Evolutionary conservation across 2,113 vertebrate species (phyloP).

Genomic region (Hippocampus barbouri): DNA sequence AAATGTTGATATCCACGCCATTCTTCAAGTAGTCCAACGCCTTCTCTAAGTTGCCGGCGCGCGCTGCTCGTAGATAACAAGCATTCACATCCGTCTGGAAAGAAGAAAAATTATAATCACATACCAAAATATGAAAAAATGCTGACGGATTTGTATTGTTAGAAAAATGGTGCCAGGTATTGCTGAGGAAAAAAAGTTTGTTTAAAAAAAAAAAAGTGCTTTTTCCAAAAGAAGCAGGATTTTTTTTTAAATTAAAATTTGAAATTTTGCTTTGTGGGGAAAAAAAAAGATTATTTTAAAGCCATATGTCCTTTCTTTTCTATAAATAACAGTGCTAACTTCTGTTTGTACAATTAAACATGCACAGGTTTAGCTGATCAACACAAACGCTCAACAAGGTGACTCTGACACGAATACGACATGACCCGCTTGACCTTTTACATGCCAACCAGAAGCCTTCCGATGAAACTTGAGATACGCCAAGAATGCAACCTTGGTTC

Average conservation of each 20-base stretch:
- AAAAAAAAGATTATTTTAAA: background rate
- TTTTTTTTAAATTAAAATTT: no score
- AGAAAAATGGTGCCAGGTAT: no score
- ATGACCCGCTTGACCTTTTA: background rate
- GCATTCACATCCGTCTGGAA: conserved; percentile 92
- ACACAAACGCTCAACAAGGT: background rate
- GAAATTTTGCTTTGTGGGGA: no score
- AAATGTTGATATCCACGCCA: conserved; percentile 97
- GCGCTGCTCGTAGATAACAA: conserved; percentile 92
- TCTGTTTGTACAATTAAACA: background rate
- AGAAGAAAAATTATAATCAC: background rate
- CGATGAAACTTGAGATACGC: conserved; percentile 29
- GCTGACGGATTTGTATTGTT: no score
- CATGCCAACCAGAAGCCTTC: background rate
- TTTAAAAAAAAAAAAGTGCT: no score
- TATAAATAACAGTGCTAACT: background rate
- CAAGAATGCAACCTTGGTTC: conserved; percentile 31
- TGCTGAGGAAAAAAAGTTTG: no score
- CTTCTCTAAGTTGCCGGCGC: conserved; percentile 94
- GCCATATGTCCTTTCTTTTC: background rate
- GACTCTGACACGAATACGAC: background rate
- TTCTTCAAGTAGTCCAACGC: conserved; percentile 95
- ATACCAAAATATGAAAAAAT: background rate
- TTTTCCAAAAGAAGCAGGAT: no score
- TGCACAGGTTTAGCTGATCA: background rate